Conservation (phyloP, 2,888 invertebrate genomes). For the Monochamus alternatus region DNA sequence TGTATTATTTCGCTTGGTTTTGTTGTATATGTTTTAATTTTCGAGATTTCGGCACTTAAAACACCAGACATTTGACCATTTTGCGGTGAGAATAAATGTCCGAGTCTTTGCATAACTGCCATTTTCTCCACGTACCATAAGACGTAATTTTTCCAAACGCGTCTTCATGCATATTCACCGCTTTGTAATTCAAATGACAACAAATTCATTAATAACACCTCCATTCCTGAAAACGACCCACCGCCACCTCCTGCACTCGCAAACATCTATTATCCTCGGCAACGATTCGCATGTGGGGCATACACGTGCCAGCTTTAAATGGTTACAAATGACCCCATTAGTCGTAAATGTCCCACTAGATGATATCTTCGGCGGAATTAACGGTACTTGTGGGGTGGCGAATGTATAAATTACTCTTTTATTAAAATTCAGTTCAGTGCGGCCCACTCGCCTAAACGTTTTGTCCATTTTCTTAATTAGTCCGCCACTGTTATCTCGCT, state of each 20-base stretch:
- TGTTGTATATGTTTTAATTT: too few relatives aligned
- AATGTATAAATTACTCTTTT: slow-evolving; percentile 42
- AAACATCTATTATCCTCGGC: slow-evolving; percentile 25
- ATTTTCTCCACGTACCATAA: too few relatives aligned
- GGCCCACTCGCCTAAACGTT: not conserved
- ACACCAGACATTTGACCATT: too few relatives aligned
- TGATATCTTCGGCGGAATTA: slow-evolving; percentile 42
- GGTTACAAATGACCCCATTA: slow-evolving; percentile 39
- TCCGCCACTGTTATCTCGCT: not conserved
- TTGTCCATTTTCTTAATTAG: not conserved
- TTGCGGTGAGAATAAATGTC: too few relatives aligned
- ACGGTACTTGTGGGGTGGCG: slow-evolving; percentile 40
- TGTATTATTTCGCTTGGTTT: too few relatives aligned
- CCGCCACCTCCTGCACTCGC: not conserved
- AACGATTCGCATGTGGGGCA: slow-evolving; percentile 33
- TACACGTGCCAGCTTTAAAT: slow-evolving; percentile 19
- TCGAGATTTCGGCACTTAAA: too few relatives aligned
- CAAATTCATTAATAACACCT: not conserved
- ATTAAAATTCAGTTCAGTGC: slow-evolving; percentile 37
- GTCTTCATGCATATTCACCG: too few relatives aligned
- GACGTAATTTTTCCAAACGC: too few relatives aligned
- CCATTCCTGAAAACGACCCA: not conserved
- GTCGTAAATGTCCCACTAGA: slow-evolving; percentile 41
- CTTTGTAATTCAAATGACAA: too few relatives aligned
- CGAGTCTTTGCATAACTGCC: too few relatives aligned